Percentiles rank a stretch among this genome's conserved stretches.
These are phyloP conservation scores for Chroicocephalus ridibundus DNA, from an alignment of 2,113 vertebrate genomes.

Conservation along the genomic window DNA sequence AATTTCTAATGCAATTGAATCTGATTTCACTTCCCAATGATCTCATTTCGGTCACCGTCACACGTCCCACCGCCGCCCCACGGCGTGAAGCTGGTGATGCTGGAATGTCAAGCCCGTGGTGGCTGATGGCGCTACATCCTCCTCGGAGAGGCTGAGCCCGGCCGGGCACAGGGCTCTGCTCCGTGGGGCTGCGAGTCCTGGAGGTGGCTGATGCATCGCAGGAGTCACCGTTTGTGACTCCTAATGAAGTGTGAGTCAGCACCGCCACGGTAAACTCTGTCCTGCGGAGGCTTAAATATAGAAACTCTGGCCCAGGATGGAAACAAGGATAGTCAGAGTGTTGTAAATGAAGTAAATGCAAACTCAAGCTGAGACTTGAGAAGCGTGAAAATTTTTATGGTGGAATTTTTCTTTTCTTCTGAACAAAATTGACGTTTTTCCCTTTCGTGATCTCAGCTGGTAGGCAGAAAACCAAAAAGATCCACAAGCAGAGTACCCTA, in stretches of 20 bases:
- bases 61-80: neutral
- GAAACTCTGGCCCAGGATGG: neutral
- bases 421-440: neutral
- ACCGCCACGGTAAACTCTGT: neutral
- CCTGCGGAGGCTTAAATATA: neutral
- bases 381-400: neutral
- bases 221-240: conserved; percentile 9
- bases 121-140: neutral
- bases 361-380: neutral
- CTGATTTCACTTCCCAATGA: conserved; percentile 5
- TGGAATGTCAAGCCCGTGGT: accelerated
- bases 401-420: neutral
- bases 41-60: neutral
- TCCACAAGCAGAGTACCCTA: neutral
- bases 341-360: neutral
- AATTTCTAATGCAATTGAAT: conserved; percentile 48
- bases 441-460: neutral
- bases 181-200: accelerated
- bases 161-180: neutral
- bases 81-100: accelerated
- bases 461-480: neutral
- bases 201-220: neutral
- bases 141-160: neutral
- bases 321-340: neutral
- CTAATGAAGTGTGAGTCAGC: conserved; percentile 36